These are phyloP conservation scores for Oncorhynchus keta DNA, from an alignment of 2,113 vertebrate genomes.

Conservation along the genomic window DNA sequence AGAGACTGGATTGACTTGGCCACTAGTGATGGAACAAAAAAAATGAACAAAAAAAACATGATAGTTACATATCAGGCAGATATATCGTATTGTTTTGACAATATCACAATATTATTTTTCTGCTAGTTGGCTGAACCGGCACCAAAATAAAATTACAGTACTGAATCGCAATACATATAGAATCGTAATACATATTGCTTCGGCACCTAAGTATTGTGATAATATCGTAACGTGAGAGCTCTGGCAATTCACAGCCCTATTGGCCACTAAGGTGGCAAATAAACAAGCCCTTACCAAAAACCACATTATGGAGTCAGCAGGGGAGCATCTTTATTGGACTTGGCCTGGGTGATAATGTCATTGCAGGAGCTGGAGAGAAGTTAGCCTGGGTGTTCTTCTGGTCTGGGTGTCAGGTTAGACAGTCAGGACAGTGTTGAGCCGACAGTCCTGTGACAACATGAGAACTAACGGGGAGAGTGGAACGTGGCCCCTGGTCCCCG, in stretches of 20 bases:
- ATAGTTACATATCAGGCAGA: too few species aligned
- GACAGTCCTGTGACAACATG: neutral
- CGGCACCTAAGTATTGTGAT: too few species aligned
- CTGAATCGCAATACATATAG: too few species aligned
- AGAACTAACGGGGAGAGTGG: neutral
- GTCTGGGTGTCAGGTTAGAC: neutral
- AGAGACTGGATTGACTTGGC: neutral
- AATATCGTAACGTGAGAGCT: too few species aligned
- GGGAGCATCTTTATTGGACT: neutral
- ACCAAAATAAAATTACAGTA: too few species aligned
- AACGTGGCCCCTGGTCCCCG: neutral
- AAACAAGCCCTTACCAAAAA: slow-evolving; percentile 3
- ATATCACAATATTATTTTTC: too few species aligned
- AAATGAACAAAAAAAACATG: too few species aligned
- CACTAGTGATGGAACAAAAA: neutral
- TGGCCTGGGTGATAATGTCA: neutral
- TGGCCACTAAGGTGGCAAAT: neutral
- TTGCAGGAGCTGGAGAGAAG: slow-evolving; percentile 1
- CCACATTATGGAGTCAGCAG: neutral
- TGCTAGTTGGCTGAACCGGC: too few species aligned
- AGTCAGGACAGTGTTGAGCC: neutral
- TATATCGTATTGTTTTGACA: too few species aligned
- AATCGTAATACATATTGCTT: too few species aligned
- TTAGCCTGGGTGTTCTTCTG: neutral
- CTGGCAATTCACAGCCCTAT: neutral